Conservation (phyloP, 2,888 invertebrate species). For the Trilocha varians region DNA sequence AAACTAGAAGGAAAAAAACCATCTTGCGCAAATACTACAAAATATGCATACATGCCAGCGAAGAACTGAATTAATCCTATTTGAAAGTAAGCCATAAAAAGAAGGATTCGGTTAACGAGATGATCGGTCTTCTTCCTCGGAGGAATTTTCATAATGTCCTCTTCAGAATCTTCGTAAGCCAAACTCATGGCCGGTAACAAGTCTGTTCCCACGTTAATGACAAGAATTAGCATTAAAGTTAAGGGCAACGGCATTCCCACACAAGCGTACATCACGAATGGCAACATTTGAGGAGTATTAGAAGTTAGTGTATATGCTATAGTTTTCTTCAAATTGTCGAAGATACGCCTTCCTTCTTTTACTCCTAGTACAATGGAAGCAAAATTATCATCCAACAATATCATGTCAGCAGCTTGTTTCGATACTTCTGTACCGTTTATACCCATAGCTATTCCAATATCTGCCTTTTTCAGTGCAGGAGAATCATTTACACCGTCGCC, state of each 20-base stretch:
- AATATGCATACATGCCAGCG: conserved; percentile 85
- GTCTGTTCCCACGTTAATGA: conserved; percentile 87
- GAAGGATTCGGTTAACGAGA: conserved; percentile 73
- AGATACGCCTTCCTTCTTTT: conserved; percentile 86
- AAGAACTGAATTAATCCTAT: conserved; percentile 89
- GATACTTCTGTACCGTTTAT: conserved; percentile 84
- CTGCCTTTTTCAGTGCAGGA: conserved; percentile 88
- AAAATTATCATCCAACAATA: conserved; percentile 90
- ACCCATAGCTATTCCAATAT: conserved; percentile 88
- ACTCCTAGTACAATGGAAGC: conserved; percentile 90
- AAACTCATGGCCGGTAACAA: conserved; percentile 84
- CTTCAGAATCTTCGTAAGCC: conserved; percentile 83
- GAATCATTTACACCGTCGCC: conserved; percentile 94
- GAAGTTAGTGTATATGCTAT: conserved; percentile 89
- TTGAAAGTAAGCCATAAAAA: conserved; percentile 89
- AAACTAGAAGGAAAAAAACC: conserved; percentile 82
- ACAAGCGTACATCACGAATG: conserved; percentile 83
- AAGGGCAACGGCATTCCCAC: conserved; percentile 84
- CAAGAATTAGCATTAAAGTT: conserved; percentile 70
- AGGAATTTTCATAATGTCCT: conserved; percentile 80
- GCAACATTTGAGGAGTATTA: conserved; percentile 88
- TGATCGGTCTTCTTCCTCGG: conserved; percentile 71
- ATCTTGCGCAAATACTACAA: conserved; percentile 83
- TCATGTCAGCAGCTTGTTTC: conserved; percentile 94
- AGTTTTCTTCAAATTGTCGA: conserved; percentile 90